These are phyloP conservation scores for Nasonia oneida DNA, from an alignment of 2,888 invertebrate species.

Conservation along the genomic window DNA sequence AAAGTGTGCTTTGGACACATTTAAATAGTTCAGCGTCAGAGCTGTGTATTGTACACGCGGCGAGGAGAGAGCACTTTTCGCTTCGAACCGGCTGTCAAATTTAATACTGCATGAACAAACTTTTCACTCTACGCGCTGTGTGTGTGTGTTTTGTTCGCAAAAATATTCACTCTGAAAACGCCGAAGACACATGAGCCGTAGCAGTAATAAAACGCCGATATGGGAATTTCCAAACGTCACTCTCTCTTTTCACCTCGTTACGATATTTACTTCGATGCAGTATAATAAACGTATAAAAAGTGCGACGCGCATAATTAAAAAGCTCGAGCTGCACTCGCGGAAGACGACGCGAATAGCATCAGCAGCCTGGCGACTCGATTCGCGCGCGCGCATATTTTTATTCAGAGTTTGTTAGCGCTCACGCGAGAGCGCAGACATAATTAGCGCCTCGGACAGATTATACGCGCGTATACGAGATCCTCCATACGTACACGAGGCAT, in stretches of 20 bases:
- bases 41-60: not conserved
- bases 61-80: not conserved
- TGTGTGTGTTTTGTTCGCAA: not conserved
- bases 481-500: not conserved
- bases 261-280: too few relatives aligned
- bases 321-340: not conserved
- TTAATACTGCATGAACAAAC: not conserved
- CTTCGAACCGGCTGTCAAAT: not conserved
- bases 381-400: slow-evolving; percentile 28
- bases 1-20: slow-evolving; percentile 16
- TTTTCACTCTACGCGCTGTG: not conserved
- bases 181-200: not conserved
- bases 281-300: not conserved
- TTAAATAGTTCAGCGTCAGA: slow-evolving; percentile 17
- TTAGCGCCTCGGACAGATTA: slow-evolving; percentile 54
- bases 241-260: too few relatives aligned
- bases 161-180: not conserved
- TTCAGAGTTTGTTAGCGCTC: slow-evolving; percentile 56
- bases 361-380: not conserved
- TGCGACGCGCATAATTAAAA: slow-evolving; percentile 31
- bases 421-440: slow-evolving; percentile 46
- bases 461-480: not conserved
- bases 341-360: slow-evolving; percentile 5
- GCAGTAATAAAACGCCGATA: too few relatives aligned
- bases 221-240: too few relatives aligned